Percentiles rank a stretch among this genome's conserved stretches.
Conservation (phyloP, 2,888 invertebrate genomes). For the Hypomecis atomaria region DNA sequence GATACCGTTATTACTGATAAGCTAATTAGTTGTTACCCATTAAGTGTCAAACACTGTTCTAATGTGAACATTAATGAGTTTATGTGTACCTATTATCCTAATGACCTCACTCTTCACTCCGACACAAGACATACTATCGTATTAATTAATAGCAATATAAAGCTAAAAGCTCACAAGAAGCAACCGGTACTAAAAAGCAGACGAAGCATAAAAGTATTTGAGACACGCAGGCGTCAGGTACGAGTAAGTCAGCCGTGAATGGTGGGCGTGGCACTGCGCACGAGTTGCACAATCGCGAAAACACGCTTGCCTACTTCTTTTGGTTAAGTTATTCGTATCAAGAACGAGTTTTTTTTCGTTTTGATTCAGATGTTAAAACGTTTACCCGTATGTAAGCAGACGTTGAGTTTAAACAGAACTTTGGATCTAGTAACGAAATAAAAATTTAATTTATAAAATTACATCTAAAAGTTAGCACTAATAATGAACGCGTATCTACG, state of each 20-base stretch:
- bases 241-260: slow-evolving; percentile 46
- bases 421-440: neutral
- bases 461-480: no score
- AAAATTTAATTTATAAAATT: neutral
- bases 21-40: no score
- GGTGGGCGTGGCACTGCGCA: slow-evolving; percentile 53
- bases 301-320: slow-evolving; percentile 43
- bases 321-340: slow-evolving; percentile 28
- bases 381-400: slow-evolving; percentile 1
- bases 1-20: no score
- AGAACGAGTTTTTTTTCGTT: slow-evolving; percentile 27
- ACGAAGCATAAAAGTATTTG: slow-evolving; percentile 41
- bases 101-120: neutral
- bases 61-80: no score
- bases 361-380: slow-evolving; percentile 25
- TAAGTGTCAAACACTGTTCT: no score
- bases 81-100: no score
- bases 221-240: slow-evolving; percentile 48
- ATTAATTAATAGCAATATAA: neutral
- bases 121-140: neutral
- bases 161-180: neutral
- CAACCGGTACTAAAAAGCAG: slow-evolving; percentile 23
- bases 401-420: neutral
- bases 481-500: no score
- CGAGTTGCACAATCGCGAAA: slow-evolving; percentile 53